Evolutionary conservation across 2,797 vertebrate species (phyloP).

Genomic region (Xiphophorus birchmanni): DNA sequence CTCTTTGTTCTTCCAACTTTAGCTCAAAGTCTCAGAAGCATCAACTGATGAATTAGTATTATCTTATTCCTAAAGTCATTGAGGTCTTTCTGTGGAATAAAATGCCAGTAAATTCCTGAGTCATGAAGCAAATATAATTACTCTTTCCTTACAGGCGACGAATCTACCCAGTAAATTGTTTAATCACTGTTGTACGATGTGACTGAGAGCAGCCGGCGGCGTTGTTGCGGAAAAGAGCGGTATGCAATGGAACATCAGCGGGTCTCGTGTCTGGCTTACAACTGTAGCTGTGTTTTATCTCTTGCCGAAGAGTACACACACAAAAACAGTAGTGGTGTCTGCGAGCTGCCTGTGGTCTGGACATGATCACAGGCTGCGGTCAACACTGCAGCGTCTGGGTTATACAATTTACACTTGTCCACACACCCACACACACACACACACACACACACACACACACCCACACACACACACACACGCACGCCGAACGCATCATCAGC

Average conservation of each 20-base stretch:
- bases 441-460: constrained; percentile 44
- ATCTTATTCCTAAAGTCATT: constrained; percentile 21
- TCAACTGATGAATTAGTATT: constrained; percentile 20
- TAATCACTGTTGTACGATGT: constrained; percentile 59
- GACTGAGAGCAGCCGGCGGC: constrained; percentile 59
- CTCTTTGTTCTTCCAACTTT: background rate
- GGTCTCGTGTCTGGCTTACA: constrained; percentile 79
- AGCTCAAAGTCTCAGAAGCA: background rate
- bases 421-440: constrained; percentile 47
- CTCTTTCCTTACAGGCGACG: constrained; percentile 40
- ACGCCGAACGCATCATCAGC: constrained; percentile 18
- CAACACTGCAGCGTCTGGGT: constrained; percentile 66
- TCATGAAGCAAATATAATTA: constrained; percentile 54
- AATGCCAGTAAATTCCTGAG: constrained; percentile 38
- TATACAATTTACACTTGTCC: constrained; percentile 74
- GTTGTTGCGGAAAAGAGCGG: constrained; percentile 72
- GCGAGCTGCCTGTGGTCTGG: constrained; percentile 73
- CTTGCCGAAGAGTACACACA: constrained; percentile 49
- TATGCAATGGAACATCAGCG: constrained; percentile 85
- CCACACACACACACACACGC: constrained; percentile 46
- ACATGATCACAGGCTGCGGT: constrained; percentile 72
- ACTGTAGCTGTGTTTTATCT: constrained; percentile 78
- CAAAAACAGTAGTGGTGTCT: constrained; percentile 70
- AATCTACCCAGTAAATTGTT: constrained; percentile 58
- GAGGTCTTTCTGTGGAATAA: constrained; percentile 16